Evolutionary conservation across 2,888 invertebrate genomes (phyloP), one percentile per base, ranked within the genome.

Genomic region (Melanostoma mellinum): DNA sequence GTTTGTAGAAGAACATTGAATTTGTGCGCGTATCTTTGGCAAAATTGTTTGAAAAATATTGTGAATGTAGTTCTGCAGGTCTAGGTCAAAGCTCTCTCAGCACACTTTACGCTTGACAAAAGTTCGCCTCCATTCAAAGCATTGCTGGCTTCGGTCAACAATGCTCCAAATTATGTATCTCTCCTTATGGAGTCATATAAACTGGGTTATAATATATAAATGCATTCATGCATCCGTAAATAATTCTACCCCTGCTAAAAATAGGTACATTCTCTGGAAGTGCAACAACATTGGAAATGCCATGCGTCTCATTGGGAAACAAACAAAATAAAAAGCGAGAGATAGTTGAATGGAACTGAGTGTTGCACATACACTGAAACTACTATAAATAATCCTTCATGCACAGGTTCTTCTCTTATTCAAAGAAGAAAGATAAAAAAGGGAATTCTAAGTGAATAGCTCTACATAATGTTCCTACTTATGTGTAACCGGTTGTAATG

Each of bases 201-300:
- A 55, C 71, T 72, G 53, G 71, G 76, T 76, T 81, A 76, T 67
- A 74, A 79, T 61, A 61, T 20, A 20, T 20, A 20, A 20, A 50
- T 80, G 72, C 76, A 76, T 76, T 76, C 60, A 81, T 81, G 81
- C 79, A 74, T 74, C 79, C 79, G 79, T 76, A 81, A 76, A 76
- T 81, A 81, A 76, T 76, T 55, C 38, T 76, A 81, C 76, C 76
- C 81, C 76, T 42, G 42, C 81, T 81, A 81, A 76, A 81, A 81
- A 81, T 81, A 76, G 76, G 42, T 76, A 76, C 65, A 61, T 60
- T 76, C 40, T 60, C 60, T 81, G 58, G 72, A 67, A 81, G 55
- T 81, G 77, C 67, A 77, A 68, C 67, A 68, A 72, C 63, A 69
- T 38, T 55, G 30, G 46, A 53, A 55, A 69, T 55, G 52, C 30